Evolutionary conservation across 2,113 vertebrate species (phyloP).

Genomic region (Aegithalos caudatus): DNA sequence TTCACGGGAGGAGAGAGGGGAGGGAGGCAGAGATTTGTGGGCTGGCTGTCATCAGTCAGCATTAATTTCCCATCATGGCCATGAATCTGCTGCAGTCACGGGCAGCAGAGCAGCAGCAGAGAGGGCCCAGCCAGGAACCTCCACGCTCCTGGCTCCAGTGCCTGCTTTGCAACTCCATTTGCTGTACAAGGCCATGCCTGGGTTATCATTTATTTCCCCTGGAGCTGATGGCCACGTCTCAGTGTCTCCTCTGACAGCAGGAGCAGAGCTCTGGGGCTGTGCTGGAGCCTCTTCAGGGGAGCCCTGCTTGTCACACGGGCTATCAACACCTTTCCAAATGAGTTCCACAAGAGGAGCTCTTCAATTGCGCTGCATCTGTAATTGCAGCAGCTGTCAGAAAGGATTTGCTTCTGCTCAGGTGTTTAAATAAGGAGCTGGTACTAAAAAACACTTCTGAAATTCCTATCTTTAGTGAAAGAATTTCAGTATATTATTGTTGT

Average conservation of each 20-base stretch:
- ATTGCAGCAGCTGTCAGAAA: constrained; percentile 14
- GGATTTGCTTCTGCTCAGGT: not conserved
- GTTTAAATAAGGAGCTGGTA: not conserved
- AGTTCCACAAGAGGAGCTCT: not conserved
- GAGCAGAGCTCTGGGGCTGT: not conserved
- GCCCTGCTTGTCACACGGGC: not conserved
- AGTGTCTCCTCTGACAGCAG: not conserved
- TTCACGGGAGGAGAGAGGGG: not conserved
- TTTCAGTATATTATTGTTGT: not conserved
- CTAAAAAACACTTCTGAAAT: not conserved
- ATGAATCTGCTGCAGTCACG: not conserved
- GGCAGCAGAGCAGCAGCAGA: not conserved
- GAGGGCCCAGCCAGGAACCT: not conserved
- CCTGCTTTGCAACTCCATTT: not conserved
- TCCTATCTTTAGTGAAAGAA: not conserved
- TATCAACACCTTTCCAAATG: not conserved
- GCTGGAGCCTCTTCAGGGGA: not conserved
- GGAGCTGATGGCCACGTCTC: not conserved
- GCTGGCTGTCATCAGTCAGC: constrained; percentile 35
- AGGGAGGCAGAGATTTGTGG: constrained; percentile 23
- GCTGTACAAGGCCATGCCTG: not conserved
- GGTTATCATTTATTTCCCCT: not conserved
- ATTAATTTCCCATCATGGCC: constrained; percentile 22
- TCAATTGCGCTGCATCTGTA: not conserved
- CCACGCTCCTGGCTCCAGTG: not conserved